phyloP scores from a whole-genome alignment of 2,888 invertebrate species.

The Nycteola revayana region DNA sequence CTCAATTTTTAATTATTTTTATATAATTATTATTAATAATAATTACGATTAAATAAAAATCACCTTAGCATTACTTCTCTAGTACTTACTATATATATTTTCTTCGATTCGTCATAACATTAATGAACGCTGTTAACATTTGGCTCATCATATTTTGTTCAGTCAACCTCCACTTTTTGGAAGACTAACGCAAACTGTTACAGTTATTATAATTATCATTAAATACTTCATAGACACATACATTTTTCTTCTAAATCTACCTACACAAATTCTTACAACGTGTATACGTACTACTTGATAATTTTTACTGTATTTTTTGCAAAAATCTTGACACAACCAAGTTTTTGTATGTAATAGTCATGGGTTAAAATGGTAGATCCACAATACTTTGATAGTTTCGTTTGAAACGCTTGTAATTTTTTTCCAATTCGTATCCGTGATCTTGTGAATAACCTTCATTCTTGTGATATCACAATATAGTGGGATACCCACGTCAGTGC shows the following conservation, averaged over 20 bases:
- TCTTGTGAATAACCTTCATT: too few relatives aligned
- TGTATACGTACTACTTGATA: slow-evolving; percentile 53
- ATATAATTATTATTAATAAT: too few relatives aligned
- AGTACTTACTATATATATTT: slow-evolving; percentile 39
- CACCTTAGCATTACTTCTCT: slow-evolving; percentile 31
- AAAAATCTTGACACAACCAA: slow-evolving; percentile 57
- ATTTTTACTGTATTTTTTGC: slow-evolving; percentile 27
- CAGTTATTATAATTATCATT: background rate
- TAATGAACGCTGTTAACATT: slow-evolving; percentile 60
- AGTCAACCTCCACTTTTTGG: slow-evolving; percentile 69
- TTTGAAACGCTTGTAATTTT: too few relatives aligned
- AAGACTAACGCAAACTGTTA: slow-evolving; percentile 62
- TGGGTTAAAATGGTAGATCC: too few relatives aligned
- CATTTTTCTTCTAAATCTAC: slow-evolving; percentile 40
- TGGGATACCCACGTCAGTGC: too few relatives aligned
- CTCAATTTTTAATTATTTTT: slow-evolving; percentile 28
- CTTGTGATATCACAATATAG: too few relatives aligned
- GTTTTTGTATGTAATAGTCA: slow-evolving; percentile 29
- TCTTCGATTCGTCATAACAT: slow-evolving; percentile 49
- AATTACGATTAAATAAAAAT: slow-evolving; percentile 33
- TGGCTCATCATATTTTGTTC: slow-evolving; percentile 55
- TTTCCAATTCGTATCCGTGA: too few relatives aligned
- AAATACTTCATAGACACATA: slow-evolving; percentile 21
- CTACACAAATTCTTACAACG: slow-evolving; percentile 51
- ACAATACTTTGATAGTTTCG: too few relatives aligned